A percentile compares a stretch with the other conserved stretches of the same genome.
These are phyloP conservation scores for Leucoraja erinaceus DNA, from an alignment of 2,113 vertebrate genomes.

Conservation along the genomic window DNA sequence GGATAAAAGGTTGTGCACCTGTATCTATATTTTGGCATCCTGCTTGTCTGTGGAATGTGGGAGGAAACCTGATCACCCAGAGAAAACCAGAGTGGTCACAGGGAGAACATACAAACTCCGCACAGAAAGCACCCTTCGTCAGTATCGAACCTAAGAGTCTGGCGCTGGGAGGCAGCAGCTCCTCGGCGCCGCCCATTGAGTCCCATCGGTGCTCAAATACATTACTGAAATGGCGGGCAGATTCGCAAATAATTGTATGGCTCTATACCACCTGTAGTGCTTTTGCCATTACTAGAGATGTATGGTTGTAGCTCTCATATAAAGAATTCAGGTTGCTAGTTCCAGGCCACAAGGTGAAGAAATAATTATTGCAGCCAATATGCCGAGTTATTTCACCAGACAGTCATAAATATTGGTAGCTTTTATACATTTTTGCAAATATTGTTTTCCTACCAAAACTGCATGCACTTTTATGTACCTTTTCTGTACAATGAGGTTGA, in stretches of 20 bases:
- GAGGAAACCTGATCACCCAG: no score
- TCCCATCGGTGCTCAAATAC: neutral
- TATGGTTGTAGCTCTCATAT: neutral
- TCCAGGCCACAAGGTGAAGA: neutral
- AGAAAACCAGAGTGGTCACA: no score
- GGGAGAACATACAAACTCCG: no score
- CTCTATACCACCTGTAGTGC: neutral
- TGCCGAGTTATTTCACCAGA: neutral
- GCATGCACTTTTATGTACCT: constrained; percentile 58
- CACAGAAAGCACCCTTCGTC: no score
- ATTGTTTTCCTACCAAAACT: neutral
- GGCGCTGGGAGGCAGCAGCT: no score
- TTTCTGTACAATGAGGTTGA: constrained; percentile 98
- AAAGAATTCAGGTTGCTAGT: neutral
- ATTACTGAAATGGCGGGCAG: neutral
- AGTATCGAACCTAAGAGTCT: no score
- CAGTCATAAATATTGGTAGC: no score
- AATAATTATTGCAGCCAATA: neutral
- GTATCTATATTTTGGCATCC: no score
- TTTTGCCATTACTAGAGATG: neutral
- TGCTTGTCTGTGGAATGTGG: no score
- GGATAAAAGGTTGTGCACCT: no score
- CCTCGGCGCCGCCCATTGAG: no score
- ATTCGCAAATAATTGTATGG: neutral
- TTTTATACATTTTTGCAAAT: neutral